These are phyloP conservation scores for Scaeva pyrastri DNA, from an alignment of 2,888 invertebrate species.

Conservation along the genomic window DNA sequence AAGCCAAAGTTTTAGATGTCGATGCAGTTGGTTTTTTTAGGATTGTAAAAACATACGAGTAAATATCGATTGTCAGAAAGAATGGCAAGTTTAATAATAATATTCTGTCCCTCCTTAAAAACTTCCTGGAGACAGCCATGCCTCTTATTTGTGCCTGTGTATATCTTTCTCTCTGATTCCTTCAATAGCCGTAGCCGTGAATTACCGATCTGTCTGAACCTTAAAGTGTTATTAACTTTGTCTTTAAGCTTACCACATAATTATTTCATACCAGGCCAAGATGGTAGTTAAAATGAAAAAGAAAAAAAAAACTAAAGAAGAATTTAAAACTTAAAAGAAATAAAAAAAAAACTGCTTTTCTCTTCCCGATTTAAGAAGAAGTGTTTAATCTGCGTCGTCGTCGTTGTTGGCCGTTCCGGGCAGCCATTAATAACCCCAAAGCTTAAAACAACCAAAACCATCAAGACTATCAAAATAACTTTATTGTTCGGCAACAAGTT, in stretches of 20 bases:
- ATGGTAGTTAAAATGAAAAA: constrained; percentile 9
- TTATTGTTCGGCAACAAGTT: constrained; percentile 56
- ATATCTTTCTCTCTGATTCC: constrained; percentile 48
- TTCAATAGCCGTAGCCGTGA: constrained; percentile 51
- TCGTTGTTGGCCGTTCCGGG: background rate
- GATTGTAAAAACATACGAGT: no score
- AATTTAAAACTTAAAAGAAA: constrained; percentile 13
- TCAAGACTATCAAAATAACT: constrained; percentile 57
- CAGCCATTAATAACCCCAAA: constrained; percentile 23
- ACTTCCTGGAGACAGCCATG: background rate
- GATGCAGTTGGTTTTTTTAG: no score
- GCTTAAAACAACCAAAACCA: background rate
- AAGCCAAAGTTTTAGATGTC: no score
- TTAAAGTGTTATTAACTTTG: constrained; percentile 57
- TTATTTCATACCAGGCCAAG: constrained; percentile 9
- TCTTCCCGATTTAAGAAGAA: background rate
- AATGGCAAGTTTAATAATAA: no score
- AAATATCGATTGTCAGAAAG: no score
- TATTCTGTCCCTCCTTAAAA: background rate
- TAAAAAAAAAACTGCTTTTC: constrained; percentile 40
- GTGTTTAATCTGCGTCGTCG: background rate
- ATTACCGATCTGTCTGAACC: constrained; percentile 61
- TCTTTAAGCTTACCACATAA: constrained; percentile 20
- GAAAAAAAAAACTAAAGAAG: constrained; percentile 17
- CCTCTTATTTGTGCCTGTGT: background rate